Evolutionary conservation across 2,797 vertebrate species (phyloP), one percentile per base, ranked within the genome.

Genomic region (Phrynocephalus vlangalii): DNA sequence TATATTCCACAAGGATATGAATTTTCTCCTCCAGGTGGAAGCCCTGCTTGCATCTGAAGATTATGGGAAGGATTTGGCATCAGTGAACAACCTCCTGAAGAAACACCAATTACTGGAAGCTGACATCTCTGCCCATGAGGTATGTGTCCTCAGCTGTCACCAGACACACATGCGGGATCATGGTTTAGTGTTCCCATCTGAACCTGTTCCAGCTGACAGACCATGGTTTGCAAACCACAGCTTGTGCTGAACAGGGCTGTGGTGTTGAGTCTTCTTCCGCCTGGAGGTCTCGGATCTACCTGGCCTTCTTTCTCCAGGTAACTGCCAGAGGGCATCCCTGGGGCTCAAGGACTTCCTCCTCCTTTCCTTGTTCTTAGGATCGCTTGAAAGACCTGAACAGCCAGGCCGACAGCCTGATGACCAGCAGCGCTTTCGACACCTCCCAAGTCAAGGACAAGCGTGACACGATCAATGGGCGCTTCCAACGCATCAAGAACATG

Each of bases 101-200:
- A 99, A 99, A 85, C 99, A 99, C 91, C 99, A 99, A 81, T 96
- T 99, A 90, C 96, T 99, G 94, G 99, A 99, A 94, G 98, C 99
- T 0, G 99, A 99, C 84, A 99, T 99, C 92, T 99, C 98, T 78
- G 99, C 99, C 88, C 99, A 99, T 10, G 99, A 99, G 98, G 99
- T 99, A 93, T 91, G 75, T 28, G 15, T 84, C 78, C 88, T 85
- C 15, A 15, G 26, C 24, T 56, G 24, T 44, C 3, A 5, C 6
- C 52, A 60, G 11, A 5, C 16, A 26, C 3, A 24, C 3, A 26
- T 2, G 11, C 52, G 24, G 5, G 1, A 8, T 48, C 3, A 7
- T 48, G 76, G 76, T 52, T 78, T 52, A 48, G 2, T 56, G 11
- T 24, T 56, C 22, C 5, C 11, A 18, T 20, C 16, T n/a, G 28